phyloP scores from a whole-genome alignment of 2,113 vertebrate species.

The Collichthys lucidus region DNA sequence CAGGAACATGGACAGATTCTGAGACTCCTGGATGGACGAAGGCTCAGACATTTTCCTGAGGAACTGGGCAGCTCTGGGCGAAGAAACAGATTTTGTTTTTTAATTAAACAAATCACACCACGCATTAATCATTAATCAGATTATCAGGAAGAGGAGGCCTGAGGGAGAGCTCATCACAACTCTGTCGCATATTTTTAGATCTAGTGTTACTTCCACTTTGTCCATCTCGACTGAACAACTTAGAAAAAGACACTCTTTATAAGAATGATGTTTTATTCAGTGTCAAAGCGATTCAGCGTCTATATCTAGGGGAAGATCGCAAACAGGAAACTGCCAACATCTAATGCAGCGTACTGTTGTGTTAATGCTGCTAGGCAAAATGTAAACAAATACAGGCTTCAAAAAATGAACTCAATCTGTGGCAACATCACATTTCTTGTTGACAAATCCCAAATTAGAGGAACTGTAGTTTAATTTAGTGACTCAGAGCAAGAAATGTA shows the following conservation, averaged over 20 bases:
- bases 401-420: neutral
- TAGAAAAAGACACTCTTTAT: neutral
- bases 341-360: neutral
- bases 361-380: neutral
- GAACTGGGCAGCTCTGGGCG: slow-evolving; percentile 93
- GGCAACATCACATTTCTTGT: neutral
- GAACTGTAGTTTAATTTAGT: neutral
- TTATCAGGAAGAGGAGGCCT: too few relatives aligned
- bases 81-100: neutral
- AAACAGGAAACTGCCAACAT: neutral
- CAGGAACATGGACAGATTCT: slow-evolving; percentile 98
- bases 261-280: neutral
- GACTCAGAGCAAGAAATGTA: neutral
- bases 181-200: neutral
- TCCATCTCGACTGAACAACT: neutral
- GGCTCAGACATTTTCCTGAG: slow-evolving; percentile 98
- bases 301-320: neutral
- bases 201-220: neutral
- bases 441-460: neutral
- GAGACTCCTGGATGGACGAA: slow-evolving; percentile 97
- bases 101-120: neutral
- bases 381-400: neutral
- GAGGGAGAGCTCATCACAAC: too few relatives aligned
- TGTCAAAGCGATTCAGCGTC: neutral
- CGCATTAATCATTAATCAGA: neutral